Conservation (phyloP, 2,113 vertebrate species). For the Trogon surrucura region DNA sequence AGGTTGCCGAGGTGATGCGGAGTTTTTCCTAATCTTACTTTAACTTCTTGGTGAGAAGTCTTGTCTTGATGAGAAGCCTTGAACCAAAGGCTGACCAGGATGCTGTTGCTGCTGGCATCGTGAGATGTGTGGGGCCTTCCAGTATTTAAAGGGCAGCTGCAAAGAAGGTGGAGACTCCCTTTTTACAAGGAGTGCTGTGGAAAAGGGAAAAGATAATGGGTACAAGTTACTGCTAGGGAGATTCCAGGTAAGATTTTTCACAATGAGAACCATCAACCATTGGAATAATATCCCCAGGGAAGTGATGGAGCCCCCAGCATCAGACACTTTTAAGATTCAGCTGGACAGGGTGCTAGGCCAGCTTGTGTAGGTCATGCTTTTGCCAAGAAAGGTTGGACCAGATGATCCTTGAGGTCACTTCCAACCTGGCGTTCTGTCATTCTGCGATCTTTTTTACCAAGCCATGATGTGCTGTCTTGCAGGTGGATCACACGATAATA, state of each 20-base stretch:
- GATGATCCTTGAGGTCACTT: neutral
- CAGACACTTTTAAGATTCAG: neutral
- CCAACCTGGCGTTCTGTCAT: no score
- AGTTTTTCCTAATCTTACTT: neutral
- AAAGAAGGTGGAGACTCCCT: neutral
- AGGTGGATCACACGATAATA: constrained; percentile 99
- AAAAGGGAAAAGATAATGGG: neutral
- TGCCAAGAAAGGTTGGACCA: neutral
- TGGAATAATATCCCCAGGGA: neutral
- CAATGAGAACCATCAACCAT: neutral
- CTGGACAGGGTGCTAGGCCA: neutral
- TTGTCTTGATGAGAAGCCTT: neutral
- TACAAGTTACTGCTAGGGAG: neutral
- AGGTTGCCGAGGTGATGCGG: neutral
- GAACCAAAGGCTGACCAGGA: neutral
- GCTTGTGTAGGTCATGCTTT: neutral
- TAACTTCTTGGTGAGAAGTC: neutral
- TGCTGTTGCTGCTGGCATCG: neutral
- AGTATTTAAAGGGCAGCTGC: neutral
- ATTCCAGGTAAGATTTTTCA: neutral
- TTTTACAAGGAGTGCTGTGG: neutral
- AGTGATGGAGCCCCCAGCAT: neutral
- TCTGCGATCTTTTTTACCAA: neutral
- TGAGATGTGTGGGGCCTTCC: neutral
- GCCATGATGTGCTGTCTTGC: neutral